Evolutionary conservation across 2,113 vertebrate species (phyloP).

Genomic region (Rhodinocichla rosea): DNA sequence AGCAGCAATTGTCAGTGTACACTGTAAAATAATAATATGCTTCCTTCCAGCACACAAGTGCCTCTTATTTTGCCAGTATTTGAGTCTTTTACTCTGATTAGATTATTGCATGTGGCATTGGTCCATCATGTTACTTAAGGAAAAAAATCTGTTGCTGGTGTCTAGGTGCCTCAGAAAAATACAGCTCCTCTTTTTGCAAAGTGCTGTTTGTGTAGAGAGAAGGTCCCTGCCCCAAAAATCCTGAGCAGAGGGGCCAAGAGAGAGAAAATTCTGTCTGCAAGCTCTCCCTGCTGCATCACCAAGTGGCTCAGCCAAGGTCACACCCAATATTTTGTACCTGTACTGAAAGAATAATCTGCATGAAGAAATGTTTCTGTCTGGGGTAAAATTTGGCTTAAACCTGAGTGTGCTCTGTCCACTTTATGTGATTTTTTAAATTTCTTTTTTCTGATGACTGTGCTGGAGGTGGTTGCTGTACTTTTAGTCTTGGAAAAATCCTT

Average conservation of each 20-base stretch:
- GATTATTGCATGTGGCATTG: slow-evolving; percentile 3
- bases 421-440: neutral
- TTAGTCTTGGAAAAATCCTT: neutral
- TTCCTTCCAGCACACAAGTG: neutral
- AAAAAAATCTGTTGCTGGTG: neutral
- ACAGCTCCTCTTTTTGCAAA: neutral
- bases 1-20: slow-evolving; percentile 13
- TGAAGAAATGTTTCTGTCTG: neutral
- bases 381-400: neutral
- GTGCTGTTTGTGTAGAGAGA: neutral
- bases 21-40: neutral
- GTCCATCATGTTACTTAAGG: neutral
- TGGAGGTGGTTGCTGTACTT: neutral
- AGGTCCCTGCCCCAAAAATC: neutral
- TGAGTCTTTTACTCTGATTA: neutral
- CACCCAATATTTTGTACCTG: neutral
- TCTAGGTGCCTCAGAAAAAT: neutral
- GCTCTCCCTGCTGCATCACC: neutral
- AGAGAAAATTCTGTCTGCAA: neutral
- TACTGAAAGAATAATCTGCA: neutral
- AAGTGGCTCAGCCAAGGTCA: neutral
- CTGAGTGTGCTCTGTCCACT: neutral
- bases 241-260: neutral
- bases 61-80: slow-evolving; percentile 28
- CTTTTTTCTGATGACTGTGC: neutral